phyloP scores from a whole-genome alignment of 2,113 vertebrate species.

The Thermophis baileyi region DNA sequence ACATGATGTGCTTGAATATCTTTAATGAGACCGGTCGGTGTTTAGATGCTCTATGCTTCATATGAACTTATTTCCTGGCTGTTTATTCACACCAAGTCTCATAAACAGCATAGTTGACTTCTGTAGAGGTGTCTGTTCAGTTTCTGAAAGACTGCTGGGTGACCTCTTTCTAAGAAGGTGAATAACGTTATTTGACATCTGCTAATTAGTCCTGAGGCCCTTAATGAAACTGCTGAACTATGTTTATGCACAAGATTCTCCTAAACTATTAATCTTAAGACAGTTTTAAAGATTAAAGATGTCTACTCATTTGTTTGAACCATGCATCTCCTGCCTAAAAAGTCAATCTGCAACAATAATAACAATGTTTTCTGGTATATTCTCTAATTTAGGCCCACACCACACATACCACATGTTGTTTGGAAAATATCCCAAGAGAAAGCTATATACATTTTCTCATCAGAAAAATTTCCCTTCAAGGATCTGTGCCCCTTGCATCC shows the following conservation, averaged over 20 bases:
- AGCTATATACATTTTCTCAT: neutral
- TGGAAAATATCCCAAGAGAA: neutral
- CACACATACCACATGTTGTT: neutral
- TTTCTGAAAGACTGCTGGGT: conserved; percentile 7
- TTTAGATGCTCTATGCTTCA: neutral
- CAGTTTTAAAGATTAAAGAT: neutral
- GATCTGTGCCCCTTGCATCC: neutral
- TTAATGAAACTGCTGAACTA: neutral
- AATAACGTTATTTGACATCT: neutral
- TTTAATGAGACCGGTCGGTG: neutral
- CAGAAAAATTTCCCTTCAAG: neutral
- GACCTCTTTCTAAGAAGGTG: neutral
- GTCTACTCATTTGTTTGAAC: neutral
- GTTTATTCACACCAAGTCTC: neutral
- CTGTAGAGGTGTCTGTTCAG: neutral
- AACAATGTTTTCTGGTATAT: neutral
- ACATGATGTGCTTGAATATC: neutral
- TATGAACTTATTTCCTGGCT: conserved; percentile 3
- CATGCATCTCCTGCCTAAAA: neutral
- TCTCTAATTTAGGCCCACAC: neutral
- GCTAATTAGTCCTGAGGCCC: neutral
- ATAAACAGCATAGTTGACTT: neutral
- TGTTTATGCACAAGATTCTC: neutral
- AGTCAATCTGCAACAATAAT: neutral
- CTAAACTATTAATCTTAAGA: neutral